Base-by-base conservation (phyloP, 2,113 vertebrate species). In the Callipepla californica region DNA sequence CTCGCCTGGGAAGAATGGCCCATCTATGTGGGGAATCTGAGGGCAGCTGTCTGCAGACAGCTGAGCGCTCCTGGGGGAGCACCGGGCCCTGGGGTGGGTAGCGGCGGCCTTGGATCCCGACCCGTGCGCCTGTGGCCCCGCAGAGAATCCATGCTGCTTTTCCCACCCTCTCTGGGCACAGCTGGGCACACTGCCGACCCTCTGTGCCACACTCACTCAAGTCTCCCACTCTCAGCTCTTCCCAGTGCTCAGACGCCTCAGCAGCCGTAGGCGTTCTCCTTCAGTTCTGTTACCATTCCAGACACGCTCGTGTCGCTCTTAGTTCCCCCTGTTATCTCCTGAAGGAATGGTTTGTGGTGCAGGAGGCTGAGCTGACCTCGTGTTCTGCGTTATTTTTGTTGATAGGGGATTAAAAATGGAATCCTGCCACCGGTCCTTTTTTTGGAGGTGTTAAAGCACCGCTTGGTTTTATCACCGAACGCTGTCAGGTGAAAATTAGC, bases 391-490 rank as follows among this genome's bases (percentile, higher is more conserved):
- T 1, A 0, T 1, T 63, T 69, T 28, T 38, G 4, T 7, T 13
- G 48, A 12, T 10, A 8, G 3, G 3, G 47, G 48, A 30, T 48
- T 40, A 36, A 40, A 92, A 75, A 17, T 0, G 6, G n/a, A 11
- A 57, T 18, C 34, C 40, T 47, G 80, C 7, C 3, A 0, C 2
- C 0, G 1, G 6, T 53, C 4, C 5, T 1, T 2, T 7, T 45
- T 45, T 7, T 30, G 63, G 18, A 32, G 36, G 8, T 17, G 25
- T 38, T 16, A 5, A 25, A 18, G 68, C 51, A 8, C 14, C 5
- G 1, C 28, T 7, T 6, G 4, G 53, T 48, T 81, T 73, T 12
- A 3, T 59, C 13, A 9, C 2, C 3, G 14, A 26, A 15, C 12
- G 0, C 2, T 7, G 11, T 17, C 1, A 2, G n/a, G 36, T 65